A percentile compares a stretch with the other conserved stretches of the same genome.
Evolutionary conservation across 1,140 invertebrate genomes (phyloP).

Genomic region (Lerema accius): DNA sequence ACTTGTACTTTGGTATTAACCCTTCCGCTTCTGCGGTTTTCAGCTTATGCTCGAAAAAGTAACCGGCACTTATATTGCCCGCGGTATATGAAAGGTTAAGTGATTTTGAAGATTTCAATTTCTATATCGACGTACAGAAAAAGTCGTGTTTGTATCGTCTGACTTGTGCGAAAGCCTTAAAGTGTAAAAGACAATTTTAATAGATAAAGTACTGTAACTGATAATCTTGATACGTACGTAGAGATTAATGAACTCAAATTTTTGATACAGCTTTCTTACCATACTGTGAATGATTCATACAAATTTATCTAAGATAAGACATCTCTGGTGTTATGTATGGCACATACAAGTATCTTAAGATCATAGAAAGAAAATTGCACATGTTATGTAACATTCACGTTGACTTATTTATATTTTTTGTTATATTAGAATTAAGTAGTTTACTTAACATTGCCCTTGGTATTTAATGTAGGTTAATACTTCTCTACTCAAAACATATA

Average conservation of each 20-base stretch:
- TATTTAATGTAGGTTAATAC: constrained; percentile 48
- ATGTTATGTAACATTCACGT: constrained; percentile 78
- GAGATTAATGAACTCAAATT: constrained; percentile 32
- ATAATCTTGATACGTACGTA: constrained; percentile 23
- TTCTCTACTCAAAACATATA: constrained; percentile 28
- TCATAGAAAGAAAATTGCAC: constrained; percentile 71
- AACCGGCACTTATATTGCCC: no score
- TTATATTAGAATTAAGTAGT: constrained; percentile 75
- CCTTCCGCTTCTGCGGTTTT: no score
- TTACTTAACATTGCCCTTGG: constrained; percentile 52
- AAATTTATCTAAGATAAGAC: constrained; percentile 46
- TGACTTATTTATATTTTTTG: constrained; percentile 80
- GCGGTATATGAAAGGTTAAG: no score
- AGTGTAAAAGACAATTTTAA: not conserved
- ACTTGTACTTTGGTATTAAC: no score
- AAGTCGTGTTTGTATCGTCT: no score
- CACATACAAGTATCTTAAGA: constrained; percentile 60
- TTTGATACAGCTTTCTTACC: constrained; percentile 57
- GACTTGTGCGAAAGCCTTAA: no score
- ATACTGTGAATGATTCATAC: constrained; percentile 34
- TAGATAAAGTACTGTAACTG: constrained; percentile 7
- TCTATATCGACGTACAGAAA: no score
- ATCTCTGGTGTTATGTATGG: constrained; percentile 49
- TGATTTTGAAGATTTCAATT: no score
- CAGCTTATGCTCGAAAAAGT: no score